Base-by-base conservation (phyloP, 1,140 invertebrate species). In the Nephila pilipes region DNA sequence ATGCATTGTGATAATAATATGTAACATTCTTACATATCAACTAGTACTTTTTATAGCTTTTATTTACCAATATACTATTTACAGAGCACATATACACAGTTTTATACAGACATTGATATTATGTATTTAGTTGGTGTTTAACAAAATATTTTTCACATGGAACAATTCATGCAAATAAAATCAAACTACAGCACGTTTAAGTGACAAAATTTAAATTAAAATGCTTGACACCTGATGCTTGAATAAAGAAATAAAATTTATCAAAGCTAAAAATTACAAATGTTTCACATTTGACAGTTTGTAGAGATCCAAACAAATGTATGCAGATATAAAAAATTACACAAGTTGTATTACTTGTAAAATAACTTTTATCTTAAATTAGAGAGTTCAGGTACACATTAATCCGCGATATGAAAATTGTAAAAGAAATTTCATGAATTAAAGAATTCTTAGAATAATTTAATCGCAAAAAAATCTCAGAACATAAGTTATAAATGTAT, bases 41-140 rank as follows among this genome's bases (percentile, higher is more conserved):
- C 69, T 75, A 75, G 18, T 75, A 18, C 69, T 32, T 14, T 29
- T 32, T 75, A 46, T 75, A 75, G 32, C 32, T 75, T 75, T 75
- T 75, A 75, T 75, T 75, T 75, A 36, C 32, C 69, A 36, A 75
- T 75, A 32, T 75, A 36, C 69, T 75, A 75, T 75, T 75, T 75
- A 75, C 69, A 75, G 69, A 75, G 69, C 69, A 75, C 69, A 75
- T 75, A 16, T 75, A 75, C 69, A 75, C 25, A 75, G 1, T 36
- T 75, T 75, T 75, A 75, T 75, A 75, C 69, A 75, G 69, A 75
- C 69, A 75, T 75, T 75, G 69, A 75, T 75, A 75, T 75, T 75
- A 75, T 75, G 25, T 32, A 75, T 29, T 75, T 75, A 32, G 32
- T 32, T 14, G 0, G 69, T 75, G 6, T 75, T 18, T 0, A 16